Percentiles rank a stretch among this genome's conserved stretches.
These are phyloP conservation scores for Zelostemma sp. DNA, from an alignment of 1,140 invertebrate genomes.

Conservation along the genomic window DNA sequence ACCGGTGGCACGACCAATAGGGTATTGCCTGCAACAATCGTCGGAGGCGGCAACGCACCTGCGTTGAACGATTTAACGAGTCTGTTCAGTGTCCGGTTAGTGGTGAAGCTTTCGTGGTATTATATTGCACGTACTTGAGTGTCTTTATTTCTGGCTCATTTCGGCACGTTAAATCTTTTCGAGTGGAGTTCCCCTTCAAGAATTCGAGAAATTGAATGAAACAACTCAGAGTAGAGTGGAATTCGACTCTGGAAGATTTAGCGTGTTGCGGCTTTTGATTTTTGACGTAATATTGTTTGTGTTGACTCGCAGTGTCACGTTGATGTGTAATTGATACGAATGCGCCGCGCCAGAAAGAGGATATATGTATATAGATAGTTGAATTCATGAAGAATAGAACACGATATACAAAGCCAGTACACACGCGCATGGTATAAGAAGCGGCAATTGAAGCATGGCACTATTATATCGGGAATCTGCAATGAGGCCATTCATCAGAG, in stretches of 20 bases:
- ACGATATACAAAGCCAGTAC: constrained; percentile 31
- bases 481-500: constrained; percentile 44
- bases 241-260: no score
- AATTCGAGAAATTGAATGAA: no score
- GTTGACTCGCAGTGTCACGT: neutral
- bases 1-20: constrained; percentile 86
- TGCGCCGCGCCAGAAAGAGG: constrained; percentile 2
- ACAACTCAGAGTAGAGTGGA: no score
- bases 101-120: constrained; percentile 58
- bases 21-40: constrained; percentile 81
- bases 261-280: neutral
- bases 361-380: constrained; percentile 1
- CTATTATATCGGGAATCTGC: constrained; percentile 34
- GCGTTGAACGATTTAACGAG: constrained; percentile 69
- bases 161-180: no score
- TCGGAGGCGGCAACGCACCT: constrained; percentile 64
- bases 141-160: no score
- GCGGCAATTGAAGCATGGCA: constrained; percentile 26
- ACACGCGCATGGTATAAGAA: constrained; percentile 25
- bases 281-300: neutral
- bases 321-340: constrained; percentile 17
- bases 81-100: constrained; percentile 65
- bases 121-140: no score
- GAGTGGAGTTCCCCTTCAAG: no score
- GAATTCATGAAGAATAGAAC: constrained; percentile 14